Conservation (phyloP, 2,113 vertebrate species). For the Hippocampus zosterae region DNA sequence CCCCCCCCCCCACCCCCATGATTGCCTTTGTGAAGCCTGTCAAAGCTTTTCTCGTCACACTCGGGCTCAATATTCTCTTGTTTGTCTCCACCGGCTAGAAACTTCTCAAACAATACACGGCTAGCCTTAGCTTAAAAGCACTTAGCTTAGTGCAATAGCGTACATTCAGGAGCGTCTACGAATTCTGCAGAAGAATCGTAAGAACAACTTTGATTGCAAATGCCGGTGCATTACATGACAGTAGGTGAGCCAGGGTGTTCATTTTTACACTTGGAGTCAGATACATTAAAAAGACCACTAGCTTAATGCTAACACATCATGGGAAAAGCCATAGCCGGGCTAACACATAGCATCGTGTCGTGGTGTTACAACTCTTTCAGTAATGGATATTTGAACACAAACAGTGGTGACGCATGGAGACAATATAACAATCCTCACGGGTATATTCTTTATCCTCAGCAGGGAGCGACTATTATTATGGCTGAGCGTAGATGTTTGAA, state of each 20-base stretch:
- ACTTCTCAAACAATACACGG: neutral
- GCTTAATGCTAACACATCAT: neutral
- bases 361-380: too few species aligned
- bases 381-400: too few species aligned
- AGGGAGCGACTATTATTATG: too few species aligned
- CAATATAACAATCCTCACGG: too few species aligned
- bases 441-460: too few species aligned
- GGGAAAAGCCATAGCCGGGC: neutral
- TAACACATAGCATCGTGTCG: neutral
- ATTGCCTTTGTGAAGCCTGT: neutral
- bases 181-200: neutral
- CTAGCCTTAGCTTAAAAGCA: too few species aligned
- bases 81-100: neutral
- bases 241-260: neutral
- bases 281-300: neutral
- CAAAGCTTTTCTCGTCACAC: neutral
- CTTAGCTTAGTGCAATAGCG: neutral
- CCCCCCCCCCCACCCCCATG: neutral
- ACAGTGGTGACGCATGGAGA: too few species aligned
- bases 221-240: neutral
- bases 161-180: neutral
- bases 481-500: too few species aligned
- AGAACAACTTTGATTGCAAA: neutral
- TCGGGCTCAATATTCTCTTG: neutral
- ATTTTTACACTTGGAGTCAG: neutral